These are phyloP conservation scores for Leptinotarsa lineolata DNA, from an alignment of 1,140 invertebrate species.

Conservation along the genomic window DNA sequence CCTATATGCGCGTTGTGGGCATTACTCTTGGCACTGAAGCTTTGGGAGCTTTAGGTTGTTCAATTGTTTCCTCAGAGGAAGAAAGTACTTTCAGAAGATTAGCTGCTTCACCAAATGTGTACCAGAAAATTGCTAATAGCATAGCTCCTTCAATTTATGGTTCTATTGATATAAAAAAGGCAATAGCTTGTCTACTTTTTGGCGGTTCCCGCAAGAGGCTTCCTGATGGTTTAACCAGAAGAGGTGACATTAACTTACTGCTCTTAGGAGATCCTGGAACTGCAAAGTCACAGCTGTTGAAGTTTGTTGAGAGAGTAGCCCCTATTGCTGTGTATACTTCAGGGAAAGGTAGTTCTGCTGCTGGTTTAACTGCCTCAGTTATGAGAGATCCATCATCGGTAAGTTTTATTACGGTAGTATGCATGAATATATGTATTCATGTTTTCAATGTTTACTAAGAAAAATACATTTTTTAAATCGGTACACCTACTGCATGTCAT, in stretches of 20 bases:
- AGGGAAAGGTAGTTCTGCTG: conserved; percentile 98
- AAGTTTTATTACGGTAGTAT: conserved; percentile 49
- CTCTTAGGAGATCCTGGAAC: conserved; percentile 98
- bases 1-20: conserved; percentile 94
- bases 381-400: conserved; percentile 90
- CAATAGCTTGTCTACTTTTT: conserved; percentile 94
- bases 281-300: conserved; percentile 96
- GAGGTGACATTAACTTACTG: conserved; percentile 97
- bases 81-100: conserved; percentile 90
- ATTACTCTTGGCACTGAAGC: conserved; percentile 85
- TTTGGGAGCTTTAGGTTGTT: conserved; percentile 65
- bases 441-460: too few relatives aligned
- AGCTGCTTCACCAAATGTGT: conserved; percentile 83
- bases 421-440: too few relatives aligned
- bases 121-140: conserved; percentile 87
- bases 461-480: too few relatives aligned
- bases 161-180: conserved; percentile 94
- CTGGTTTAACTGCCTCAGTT: conserved; percentile 97
- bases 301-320: conserved; percentile 95
- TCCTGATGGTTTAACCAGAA: conserved; percentile 91
- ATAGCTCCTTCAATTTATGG: conserved; percentile 98
- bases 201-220: conserved; percentile 89
- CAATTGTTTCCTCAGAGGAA: conserved; percentile 76
- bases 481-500: too few relatives aligned
- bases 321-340: conserved; percentile 98